Percentiles rank a stretch among this genome's conserved stretches.
Evolutionary conservation across 2,888 invertebrate genomes (phyloP).

Genomic region (Scaptomyza tumidula): DNA sequence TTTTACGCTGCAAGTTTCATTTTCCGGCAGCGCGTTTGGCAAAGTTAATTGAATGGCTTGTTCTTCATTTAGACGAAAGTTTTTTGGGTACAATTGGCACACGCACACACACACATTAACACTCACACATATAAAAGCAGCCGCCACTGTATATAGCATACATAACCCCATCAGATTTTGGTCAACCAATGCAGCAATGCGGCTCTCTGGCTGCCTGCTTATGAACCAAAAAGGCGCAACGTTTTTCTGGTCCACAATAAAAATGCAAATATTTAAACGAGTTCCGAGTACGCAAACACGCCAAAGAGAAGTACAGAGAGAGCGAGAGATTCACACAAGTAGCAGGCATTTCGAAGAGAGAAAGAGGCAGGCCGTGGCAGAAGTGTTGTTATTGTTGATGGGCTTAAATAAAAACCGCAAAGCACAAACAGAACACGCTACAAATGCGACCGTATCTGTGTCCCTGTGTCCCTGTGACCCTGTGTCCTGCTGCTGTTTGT

Average conservation of each 20-base stretch:
- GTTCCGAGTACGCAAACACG: slow-evolving; percentile 49
- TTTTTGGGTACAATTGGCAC: slow-evolving; percentile 55
- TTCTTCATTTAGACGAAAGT: slow-evolving; percentile 65
- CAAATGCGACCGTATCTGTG: slow-evolving; percentile 42
- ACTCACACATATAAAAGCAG: background rate
- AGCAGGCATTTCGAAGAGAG: background rate
- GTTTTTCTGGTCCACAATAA: slow-evolving; percentile 58
- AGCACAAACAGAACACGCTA: slow-evolving; percentile 62
- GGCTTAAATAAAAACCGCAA: slow-evolving; percentile 60
- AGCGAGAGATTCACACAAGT: slow-evolving; percentile 16
- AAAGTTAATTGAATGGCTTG: slow-evolving; percentile 75
- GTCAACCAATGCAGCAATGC: slow-evolving; percentile 47
- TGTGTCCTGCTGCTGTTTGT: slow-evolving; percentile 36
- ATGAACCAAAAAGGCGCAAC: slow-evolving; percentile 61
- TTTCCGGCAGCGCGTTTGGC: slow-evolving; percentile 30
- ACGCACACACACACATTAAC: slow-evolving; percentile 9
- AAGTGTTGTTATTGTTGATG: background rate
- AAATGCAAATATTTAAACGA: slow-evolving; percentile 75
- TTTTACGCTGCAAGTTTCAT: slow-evolving; percentile 53
- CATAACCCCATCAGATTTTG: slow-evolving; percentile 35
- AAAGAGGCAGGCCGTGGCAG: too few species aligned
- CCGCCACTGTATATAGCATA: background rate
- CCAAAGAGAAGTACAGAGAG: slow-evolving; percentile 16
- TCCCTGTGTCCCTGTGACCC: slow-evolving; percentile 7
- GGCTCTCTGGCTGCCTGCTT: slow-evolving; percentile 44